Base-by-base conservation (phyloP, 2,888 invertebrate genomes). In the Sinelater perroti region DNA sequence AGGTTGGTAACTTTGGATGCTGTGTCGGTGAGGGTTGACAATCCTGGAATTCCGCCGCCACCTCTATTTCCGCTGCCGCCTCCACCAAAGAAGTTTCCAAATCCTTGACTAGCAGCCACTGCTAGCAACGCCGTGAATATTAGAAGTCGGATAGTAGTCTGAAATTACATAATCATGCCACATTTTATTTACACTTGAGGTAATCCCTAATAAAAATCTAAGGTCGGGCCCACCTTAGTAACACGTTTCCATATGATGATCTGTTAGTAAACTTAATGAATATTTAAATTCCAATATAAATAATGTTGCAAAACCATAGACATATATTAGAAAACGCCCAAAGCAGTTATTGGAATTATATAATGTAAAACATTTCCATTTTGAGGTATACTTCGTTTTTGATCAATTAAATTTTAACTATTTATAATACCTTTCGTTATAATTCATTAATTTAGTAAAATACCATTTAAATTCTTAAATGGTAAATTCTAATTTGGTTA, bases 71-170 rank as follows among this genome's bases (percentile, higher is more conserved):
- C 16, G 7, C 2, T 11, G 17, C 5, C 16, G 4, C 21, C 28
- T 16, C 21, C 21, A 13, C 13, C 1, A 1, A 17, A 17, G 1
- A 11, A 11, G 7, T 17, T 17, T 20, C 40, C 40, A 6, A 36
- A 36, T 8, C 31, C 31, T 11, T 46, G 46, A 1, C 20, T 18
- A 10, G 46, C 46, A 31, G 33, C 46, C 3, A 46, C n/a, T 13
- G 46, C 33, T 13, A 33, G 4, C 6, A 46, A 17, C 13, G 33
- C 13, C 13, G 21, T 14, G 18, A 46, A 33, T 1, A 11, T 21
- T 10, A 45, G 10, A 17, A 46, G 11, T 13, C 4, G 7, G 8
- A 46, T 10, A 28, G n/a, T n/a, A 6, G 8, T 18, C 44, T 45
- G 28, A 16, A 44, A 45, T 7, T 1, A 45, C 16, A 14, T 1